Evolutionary conservation across 1,140 invertebrate species (phyloP).

Genomic region (Paraescarpia echinospica): DNA sequence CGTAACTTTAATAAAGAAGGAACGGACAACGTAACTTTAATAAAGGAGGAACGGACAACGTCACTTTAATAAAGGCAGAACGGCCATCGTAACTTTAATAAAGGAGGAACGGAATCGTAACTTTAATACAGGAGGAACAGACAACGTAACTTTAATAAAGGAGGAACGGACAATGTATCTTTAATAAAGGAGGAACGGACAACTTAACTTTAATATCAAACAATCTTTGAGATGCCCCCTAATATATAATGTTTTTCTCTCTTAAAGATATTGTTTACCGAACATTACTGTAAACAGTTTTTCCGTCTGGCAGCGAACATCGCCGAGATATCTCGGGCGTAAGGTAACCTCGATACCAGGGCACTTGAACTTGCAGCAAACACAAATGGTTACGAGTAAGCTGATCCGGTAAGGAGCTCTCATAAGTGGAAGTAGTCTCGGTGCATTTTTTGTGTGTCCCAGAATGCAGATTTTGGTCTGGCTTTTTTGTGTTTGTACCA

Average conservation of each 20-base stretch:
- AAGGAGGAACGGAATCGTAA: too few species aligned
- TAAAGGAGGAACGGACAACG: too few species aligned
- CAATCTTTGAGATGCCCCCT: not conserved
- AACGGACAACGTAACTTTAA: too few species aligned
- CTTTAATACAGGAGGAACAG: too few species aligned
- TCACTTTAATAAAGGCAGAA: too few species aligned
- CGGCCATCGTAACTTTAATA: too few species aligned
- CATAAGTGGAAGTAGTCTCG: not conserved
- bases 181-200: too few species aligned
- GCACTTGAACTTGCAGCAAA: not conserved
- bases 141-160: too few species aligned
- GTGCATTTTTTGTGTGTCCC: not conserved
- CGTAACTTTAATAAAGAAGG: too few species aligned
- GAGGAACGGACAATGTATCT: too few species aligned
- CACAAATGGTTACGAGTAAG: not conserved
- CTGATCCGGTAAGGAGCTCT: not conserved
- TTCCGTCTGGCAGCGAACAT: not conserved
- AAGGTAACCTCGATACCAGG: not conserved
- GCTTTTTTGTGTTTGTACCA: not conserved
- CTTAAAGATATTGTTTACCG: not conserved
- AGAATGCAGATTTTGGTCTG: not conserved
- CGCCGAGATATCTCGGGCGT: not conserved
- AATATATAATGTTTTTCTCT: not conserved
- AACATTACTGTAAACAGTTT: not conserved
- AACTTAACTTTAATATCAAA: not conserved